Evolutionary conservation across 2,113 vertebrate genomes (phyloP).

Genomic region (Oncorhynchus keta): DNA sequence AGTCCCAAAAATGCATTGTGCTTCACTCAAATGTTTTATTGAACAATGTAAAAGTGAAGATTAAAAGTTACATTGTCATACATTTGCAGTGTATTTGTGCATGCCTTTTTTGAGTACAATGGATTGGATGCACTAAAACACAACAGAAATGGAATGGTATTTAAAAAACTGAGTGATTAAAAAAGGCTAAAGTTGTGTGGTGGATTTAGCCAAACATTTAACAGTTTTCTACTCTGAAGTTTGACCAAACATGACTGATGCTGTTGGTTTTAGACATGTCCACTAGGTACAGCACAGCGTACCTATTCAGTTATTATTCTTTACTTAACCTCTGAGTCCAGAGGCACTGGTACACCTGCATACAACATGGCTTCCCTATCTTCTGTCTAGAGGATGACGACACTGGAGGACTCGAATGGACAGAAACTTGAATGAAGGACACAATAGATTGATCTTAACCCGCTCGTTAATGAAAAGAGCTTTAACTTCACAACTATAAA

Average conservation of each 20-base stretch:
- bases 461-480: not conserved
- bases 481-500: conserved; percentile 49
- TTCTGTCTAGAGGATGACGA: not conserved
- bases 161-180: not conserved
- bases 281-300: not conserved
- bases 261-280: not conserved
- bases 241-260: not conserved
- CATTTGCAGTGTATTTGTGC: conserved; percentile 1
- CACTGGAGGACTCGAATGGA: not conserved
- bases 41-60: conserved; percentile 14
- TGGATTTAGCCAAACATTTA: not conserved
- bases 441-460: not conserved
- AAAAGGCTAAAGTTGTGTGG: too few species aligned
- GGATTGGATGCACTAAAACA: not conserved
- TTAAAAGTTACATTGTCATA: not conserved
- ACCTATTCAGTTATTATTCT: not conserved
- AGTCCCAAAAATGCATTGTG: not conserved
- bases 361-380: not conserved
- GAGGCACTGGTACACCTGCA: not conserved
- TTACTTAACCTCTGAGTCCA: not conserved
- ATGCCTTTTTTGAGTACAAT: not conserved
- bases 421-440: not conserved
- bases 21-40: conserved; percentile 11
- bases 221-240: not conserved
- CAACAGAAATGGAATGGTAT: conserved; percentile 3